Evolutionary conservation across 2,888 invertebrate species (phyloP), one percentile per base, ranked within the genome.

Genomic region (Eupeodes latifasciatus): DNA sequence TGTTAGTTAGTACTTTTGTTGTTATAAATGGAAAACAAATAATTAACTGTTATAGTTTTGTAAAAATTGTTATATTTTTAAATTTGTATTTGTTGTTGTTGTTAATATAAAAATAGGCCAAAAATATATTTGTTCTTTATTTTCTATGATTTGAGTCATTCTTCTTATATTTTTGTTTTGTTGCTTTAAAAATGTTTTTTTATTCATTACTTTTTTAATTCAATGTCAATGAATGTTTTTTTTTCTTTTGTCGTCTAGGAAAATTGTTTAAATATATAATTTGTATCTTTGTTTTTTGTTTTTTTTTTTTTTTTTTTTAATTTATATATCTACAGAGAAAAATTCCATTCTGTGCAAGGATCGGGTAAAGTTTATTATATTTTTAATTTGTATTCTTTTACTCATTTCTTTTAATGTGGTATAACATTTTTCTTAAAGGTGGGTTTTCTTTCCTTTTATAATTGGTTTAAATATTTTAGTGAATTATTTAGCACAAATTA

Each of bases 101-200:
- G 69, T 78, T 83, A 84, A 84, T 88, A 88, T 84, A 88, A 88
- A 88, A 88, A 88, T 88, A 88, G 88, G 88, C 88, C 88, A 88
- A 88, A 88, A 88, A 88, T 88, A 88, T 88, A 88, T 88, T 88
- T 84, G 80, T 88, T 83, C 80, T 87, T 76, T 86, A 71, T 80
- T 81, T 80, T 83, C 80, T 87, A 83, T 87, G 75, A 83, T 85
- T 85, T 81, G 76, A 85, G 59, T 71, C 64, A 47, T 66, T 66
- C 64, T 66, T 66, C 7, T 69, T 14, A 16, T 81, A 79, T 72
- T 57, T 79, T 62, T 81, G 11, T 66, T 72, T 83, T 61, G 7
- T 62, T 76, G 57, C 49, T 81, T 62, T 34, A 71, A 71, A 59
- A 55, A 12, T 40, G 62, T 72, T 81, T 19, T 19, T 19, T 19